phyloP scores from a whole-genome alignment of 2,888 invertebrate species.

The Carabus problematicus region DNA sequence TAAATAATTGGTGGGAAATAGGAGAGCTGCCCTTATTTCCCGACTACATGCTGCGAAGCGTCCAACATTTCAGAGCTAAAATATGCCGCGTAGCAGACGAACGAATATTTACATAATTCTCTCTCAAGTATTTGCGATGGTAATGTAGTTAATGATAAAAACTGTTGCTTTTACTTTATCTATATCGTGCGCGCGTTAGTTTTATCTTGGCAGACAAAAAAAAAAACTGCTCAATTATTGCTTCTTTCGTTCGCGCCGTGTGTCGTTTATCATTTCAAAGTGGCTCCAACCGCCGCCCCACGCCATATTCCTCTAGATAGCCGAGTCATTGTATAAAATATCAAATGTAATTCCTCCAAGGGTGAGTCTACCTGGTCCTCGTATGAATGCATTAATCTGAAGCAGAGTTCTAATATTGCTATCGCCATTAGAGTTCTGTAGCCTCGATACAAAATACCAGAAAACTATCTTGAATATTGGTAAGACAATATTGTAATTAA shows the following conservation, averaged over 20 bases:
- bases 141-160: slow-evolving; percentile 30
- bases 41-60: too few species aligned
- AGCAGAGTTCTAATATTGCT: too few species aligned
- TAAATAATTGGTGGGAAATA: too few species aligned
- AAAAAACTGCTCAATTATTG: slow-evolving; percentile 40
- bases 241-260: slow-evolving; percentile 13
- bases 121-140: slow-evolving; percentile 14
- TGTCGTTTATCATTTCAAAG: slow-evolving; percentile 30
- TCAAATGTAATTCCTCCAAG: slow-evolving; percentile 3
- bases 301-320: not conserved
- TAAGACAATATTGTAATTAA: too few species aligned
- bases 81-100: not conserved
- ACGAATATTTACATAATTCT: slow-evolving; percentile 8
- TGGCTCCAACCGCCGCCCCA: not conserved
- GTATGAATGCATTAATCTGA: too few species aligned
- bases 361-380: not conserved
- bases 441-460: too few species aligned
- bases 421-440: too few species aligned
- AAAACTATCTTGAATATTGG: too few species aligned
- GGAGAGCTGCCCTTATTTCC: too few species aligned
- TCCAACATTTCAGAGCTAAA: not conserved
- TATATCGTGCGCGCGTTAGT: slow-evolving; percentile 25
- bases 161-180: slow-evolving; percentile 34
- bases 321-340: slow-evolving; percentile 9
- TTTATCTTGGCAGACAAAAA: slow-evolving; percentile 23